phyloP scores from a whole-genome alignment of 2,888 invertebrate genomes.

The Neoaliturus tenellus region DNA sequence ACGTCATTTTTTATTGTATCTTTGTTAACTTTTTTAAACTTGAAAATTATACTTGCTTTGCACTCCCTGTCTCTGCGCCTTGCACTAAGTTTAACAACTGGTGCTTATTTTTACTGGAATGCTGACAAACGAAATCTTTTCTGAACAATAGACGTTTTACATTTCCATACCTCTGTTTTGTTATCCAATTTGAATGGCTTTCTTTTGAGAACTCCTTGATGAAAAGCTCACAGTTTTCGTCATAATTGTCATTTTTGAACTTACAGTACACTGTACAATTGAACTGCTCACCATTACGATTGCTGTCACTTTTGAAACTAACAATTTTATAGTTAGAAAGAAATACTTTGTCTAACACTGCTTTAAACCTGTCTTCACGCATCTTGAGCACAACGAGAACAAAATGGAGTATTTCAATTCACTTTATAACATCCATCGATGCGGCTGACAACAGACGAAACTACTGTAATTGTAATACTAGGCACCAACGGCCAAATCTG shows the following conservation, averaged over 20 bases:
- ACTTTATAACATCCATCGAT: too few species aligned
- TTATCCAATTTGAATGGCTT: constrained; percentile 28
- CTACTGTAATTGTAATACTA: neutral
- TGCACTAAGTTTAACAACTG: constrained; percentile 31
- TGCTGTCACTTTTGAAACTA: constrained; percentile 34
- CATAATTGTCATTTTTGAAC: constrained; percentile 43
- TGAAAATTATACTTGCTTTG: constrained; percentile 41
- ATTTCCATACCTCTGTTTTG: constrained; percentile 34
- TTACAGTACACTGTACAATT: constrained; percentile 42
- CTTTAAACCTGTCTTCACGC: constrained; percentile 34
- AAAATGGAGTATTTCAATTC: neutral
- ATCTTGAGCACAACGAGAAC: neutral
- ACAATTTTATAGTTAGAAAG: constrained; percentile 41
- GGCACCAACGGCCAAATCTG: neutral
- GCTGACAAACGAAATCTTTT: constrained; percentile 44
- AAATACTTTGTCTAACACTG: constrained; percentile 32
- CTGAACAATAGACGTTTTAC: constrained; percentile 35
- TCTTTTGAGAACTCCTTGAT: constrained; percentile 39
- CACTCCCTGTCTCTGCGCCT: constrained; percentile 35
- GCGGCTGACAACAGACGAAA: neutral
- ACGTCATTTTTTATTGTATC: constrained; percentile 34
- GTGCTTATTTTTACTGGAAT: constrained; percentile 35
- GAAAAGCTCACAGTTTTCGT: constrained; percentile 29
- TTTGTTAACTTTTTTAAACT: constrained; percentile 48
- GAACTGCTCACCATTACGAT: constrained; percentile 17